Evolutionary conservation across 2,888 invertebrate species (phyloP), one percentile per base, ranked within the genome.

Genomic region (Perizoma affinitatum): DNA sequence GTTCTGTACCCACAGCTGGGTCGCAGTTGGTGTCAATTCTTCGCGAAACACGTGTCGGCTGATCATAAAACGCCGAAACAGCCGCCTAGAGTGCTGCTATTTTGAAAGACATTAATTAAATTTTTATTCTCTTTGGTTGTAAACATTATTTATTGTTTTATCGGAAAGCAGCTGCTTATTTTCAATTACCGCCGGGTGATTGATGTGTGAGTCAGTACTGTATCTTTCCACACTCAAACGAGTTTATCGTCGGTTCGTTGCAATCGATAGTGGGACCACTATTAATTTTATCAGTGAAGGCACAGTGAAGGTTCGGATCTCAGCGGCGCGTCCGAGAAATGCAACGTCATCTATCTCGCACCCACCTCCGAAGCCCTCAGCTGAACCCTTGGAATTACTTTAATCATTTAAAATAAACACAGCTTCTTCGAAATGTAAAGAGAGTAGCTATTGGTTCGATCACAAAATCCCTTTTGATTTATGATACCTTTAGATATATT

Each of bases 1-100:
- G 90, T 90, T 88, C 91, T 88, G 73, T 79, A 73, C 76, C 76
- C 80, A 83, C 92, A 92, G 90, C 89, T 92, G 90, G 84, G 78
- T 67, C 80, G 68, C 88, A 89, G 81, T 87, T 84, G 88, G 80
- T 81, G 78, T 72, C 76, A 76, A 83, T 81, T 84, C 85, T 77
- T 82, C 58, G 85, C 84, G 56, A 86, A 87, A 90, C 90, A 90
- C 83, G 84, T 90, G 90, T 88, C 80, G 70, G 57, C 71, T 60
- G 56, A 67, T 75, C 79, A 73, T 84, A 83, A 88, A 86, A 78
- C 70, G 68, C 76, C 72, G 66, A 73, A 67, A 68, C 61, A 47
- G 67, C 64, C 54, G 68, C 63, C 65, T 67, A 66, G 55, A 71
- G 64, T 61, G 66, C 69, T 66, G 69, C 66, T 71, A 63, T 77